Percentiles rank a stretch among this genome's conserved stretches.
Evolutionary conservation across 2,113 vertebrate species (phyloP).

Genomic region (Sclerurus mexicanus): DNA sequence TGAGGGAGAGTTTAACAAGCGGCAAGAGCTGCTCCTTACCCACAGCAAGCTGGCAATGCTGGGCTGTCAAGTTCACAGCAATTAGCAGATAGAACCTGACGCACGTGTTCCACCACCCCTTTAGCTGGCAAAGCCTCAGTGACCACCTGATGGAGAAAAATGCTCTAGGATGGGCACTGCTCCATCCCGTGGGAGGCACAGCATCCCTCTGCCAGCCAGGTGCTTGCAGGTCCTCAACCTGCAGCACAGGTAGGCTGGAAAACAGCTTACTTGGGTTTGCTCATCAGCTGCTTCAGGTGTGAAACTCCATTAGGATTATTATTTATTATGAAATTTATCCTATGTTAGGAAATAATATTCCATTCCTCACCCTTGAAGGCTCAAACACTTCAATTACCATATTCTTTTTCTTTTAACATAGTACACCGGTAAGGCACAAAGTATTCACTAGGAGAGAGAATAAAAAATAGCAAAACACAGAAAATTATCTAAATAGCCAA

Average conservation of each 20-base stretch:
- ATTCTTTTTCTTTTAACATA: background rate
- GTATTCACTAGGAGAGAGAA: background rate
- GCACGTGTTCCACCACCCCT: background rate
- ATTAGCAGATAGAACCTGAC: background rate
- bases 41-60: background rate
- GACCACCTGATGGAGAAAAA: background rate
- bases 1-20: background rate
- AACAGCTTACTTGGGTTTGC: background rate
- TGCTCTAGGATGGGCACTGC: background rate
- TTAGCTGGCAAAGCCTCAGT: background rate
- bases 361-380: background rate
- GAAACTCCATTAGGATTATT: background rate
- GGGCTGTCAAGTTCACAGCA: background rate
- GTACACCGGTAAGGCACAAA: background rate
- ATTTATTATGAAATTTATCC: background rate
- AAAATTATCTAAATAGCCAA: background rate
- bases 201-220: background rate
- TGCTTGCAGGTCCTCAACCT: background rate
- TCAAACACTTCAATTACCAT: background rate
- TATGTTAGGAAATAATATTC: background rate
- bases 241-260: background rate
- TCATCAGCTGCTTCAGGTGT: background rate
- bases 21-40: background rate
- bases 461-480: background rate
- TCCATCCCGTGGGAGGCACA: accelerated